Percentiles rank a stretch among this genome's conserved stretches.
These are phyloP conservation scores for Zaprionus obscuricornis DNA, from an alignment of 2,888 invertebrate species.

Conservation along the genomic window DNA sequence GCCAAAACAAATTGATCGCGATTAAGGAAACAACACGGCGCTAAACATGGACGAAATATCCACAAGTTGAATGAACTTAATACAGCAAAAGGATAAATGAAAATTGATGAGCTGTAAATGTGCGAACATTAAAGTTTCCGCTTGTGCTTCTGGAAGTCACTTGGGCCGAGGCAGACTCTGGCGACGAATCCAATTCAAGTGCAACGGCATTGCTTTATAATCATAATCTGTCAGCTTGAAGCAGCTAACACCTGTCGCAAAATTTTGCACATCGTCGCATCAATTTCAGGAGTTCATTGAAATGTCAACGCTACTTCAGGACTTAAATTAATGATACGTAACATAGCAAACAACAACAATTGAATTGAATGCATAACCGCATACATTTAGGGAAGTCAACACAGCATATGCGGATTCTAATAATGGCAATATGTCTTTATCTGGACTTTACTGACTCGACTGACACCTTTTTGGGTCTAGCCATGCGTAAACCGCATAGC, in stretches of 20 bases:
- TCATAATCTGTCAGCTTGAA: constrained; percentile 21
- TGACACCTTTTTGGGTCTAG: constrained; percentile 23
- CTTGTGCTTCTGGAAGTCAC: constrained; percentile 27
- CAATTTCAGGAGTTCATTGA: constrained; percentile 60
- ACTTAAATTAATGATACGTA: constrained; percentile 64
- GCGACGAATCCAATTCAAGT: background rate
- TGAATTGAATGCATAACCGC: constrained; percentile 15
- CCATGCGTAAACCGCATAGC: constrained; percentile 50
- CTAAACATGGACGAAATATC: constrained; percentile 38
- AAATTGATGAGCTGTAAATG: constrained; percentile 73
- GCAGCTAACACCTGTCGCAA: constrained; percentile 54
- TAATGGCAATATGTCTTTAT: constrained; percentile 62
- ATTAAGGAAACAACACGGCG: constrained; percentile 69
- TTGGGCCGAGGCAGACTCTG: background rate
- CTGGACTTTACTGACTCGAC: background rate
- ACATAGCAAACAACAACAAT: constrained; percentile 50
- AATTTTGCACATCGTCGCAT: constrained; percentile 52
- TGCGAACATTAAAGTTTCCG: constrained; percentile 73
- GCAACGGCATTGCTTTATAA: constrained; percentile 6
- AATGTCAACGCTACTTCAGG: constrained; percentile 53
- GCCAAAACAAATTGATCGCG: constrained; percentile 61
- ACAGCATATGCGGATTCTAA: constrained; percentile 59
- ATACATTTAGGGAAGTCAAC: constrained; percentile 30
- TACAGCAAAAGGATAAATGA: constrained; percentile 46
- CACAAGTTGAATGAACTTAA: constrained; percentile 71